Conservation (phyloP, 2,113 vertebrate genomes). For the Acanthisitta chloris region DNA sequence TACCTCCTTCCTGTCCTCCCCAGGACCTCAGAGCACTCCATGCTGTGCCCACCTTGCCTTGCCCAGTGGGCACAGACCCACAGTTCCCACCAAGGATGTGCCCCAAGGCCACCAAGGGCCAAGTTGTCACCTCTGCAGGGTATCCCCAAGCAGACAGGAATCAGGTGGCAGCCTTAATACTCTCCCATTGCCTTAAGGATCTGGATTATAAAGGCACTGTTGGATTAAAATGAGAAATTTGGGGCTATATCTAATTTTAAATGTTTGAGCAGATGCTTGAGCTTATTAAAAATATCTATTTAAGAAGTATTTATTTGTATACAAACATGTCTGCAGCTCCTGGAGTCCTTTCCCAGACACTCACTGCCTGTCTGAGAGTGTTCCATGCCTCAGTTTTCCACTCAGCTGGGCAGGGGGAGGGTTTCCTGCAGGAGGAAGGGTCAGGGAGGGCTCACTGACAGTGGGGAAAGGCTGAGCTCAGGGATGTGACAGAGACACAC, state of each 20-base stretch:
- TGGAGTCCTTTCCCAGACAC: neutral
- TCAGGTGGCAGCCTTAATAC: neutral
- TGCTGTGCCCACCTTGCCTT: neutral
- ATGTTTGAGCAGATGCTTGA: neutral
- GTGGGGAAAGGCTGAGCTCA: neutral
- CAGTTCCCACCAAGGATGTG: neutral
- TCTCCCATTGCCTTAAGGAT: neutral
- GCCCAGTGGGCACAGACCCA: neutral
- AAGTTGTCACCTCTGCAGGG: neutral
- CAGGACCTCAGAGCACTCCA: no score
- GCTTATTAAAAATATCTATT: neutral
- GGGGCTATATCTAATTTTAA: neutral
- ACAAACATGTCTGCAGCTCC: neutral
- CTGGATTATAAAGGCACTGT: rapidly evolving
- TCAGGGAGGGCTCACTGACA: neutral
- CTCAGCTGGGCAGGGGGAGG: neutral
- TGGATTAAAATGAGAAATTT: neutral
- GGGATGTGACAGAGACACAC: rapidly evolving
- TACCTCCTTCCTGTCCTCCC: neutral
- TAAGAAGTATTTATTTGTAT: neutral
- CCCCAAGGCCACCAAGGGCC: neutral
- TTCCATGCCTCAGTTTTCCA: neutral
- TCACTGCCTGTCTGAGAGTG: rapidly evolving
- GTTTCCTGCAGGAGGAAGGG: neutral
- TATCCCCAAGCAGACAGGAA: neutral